Base-by-base conservation (phyloP, 2,113 vertebrate species). In the Heterotilapia buettikoferi region DNA sequence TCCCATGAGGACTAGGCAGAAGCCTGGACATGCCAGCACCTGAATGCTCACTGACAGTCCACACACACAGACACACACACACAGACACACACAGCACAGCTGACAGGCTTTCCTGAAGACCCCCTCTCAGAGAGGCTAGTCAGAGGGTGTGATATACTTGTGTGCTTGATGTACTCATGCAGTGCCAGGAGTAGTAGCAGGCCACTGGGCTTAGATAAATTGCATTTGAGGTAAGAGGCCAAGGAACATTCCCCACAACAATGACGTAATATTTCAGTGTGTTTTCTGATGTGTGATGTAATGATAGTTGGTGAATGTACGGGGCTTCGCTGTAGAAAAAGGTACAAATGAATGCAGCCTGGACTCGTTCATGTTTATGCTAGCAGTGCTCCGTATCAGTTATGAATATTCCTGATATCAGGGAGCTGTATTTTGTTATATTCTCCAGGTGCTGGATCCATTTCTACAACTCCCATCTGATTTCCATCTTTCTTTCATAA, bases 1-100 rank as follows among this genome's bases (percentile, higher is more conserved):
- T 95, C 90, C 86, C 92, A 87, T 94, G 94, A 82, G 93, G 92
- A 93, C 93, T 88, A 93, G 80, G 78, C 86, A 84, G 90, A 76
- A 88, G 86, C 61, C 61, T 38, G 92, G 91, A 89, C 91, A 92
- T 45, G 85, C 84, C 71, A 87, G 85, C 88, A 92, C 90, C 92
- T 91, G 92, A 80, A 40, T 52, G 83, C 88, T 91, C 85, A 66
- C 82, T 53, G 66, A 88, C 82, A 79, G 86, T 21, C 14, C 38
- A 40, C 33, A 29, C 85, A 63, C 81, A 47, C 66, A 71, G 80
- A 66, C 63, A 13, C 47, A 61, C 53, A 54, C 29, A 1, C 16
- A 6, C 57, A 18, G 29, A 40, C 86, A 89, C 73, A 68, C 66
- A 76, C 11, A 38, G 82, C 83, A 80, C 33, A 57, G 79, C 3